Conservation (phyloP, 2,888 invertebrate species). For the Spodoptera picta region DNA sequence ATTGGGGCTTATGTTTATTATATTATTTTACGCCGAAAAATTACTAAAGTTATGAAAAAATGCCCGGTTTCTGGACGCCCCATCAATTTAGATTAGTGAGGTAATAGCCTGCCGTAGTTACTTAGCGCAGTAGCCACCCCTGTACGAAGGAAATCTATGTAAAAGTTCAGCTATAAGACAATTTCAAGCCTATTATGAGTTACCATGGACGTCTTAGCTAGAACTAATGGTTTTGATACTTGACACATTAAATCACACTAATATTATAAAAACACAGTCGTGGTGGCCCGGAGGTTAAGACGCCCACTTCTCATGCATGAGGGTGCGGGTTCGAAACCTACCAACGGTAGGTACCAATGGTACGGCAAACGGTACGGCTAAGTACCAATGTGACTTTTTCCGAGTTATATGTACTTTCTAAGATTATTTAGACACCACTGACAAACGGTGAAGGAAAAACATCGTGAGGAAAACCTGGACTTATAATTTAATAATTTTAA, state of each 20-base stretch:
- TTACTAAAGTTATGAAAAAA: constrained; percentile 86
- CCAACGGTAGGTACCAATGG: no score
- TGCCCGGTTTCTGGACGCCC: constrained; percentile 83
- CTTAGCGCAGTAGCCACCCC: constrained; percentile 76
- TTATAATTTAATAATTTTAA: no score
- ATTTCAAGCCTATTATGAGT: constrained; percentile 85
- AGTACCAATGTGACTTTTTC: no score
- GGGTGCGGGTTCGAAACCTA: no score
- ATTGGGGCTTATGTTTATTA: constrained; percentile 78
- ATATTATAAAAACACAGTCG: no score
- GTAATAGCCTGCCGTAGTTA: constrained; percentile 78
- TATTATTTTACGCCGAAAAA: constrained; percentile 87
- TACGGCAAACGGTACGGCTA: no score
- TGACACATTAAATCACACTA: constrained; percentile 8
- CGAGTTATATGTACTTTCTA: no score
- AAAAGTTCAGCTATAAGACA: constrained; percentile 85
- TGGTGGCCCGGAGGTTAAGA: no score
- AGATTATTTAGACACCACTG: no score
- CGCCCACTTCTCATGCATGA: no score
- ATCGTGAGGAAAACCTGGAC: no score
- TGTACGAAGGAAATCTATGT: constrained; percentile 83
- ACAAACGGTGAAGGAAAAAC: no score
- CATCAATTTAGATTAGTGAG: constrained; percentile 88
- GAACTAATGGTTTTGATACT: constrained; percentile 68
- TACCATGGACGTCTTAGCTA: constrained; percentile 68